These are phyloP conservation scores for Macroglossus sobrinus DNA, from an alignment of 2,113 vertebrate genomes.

Conservation along the genomic window DNA sequence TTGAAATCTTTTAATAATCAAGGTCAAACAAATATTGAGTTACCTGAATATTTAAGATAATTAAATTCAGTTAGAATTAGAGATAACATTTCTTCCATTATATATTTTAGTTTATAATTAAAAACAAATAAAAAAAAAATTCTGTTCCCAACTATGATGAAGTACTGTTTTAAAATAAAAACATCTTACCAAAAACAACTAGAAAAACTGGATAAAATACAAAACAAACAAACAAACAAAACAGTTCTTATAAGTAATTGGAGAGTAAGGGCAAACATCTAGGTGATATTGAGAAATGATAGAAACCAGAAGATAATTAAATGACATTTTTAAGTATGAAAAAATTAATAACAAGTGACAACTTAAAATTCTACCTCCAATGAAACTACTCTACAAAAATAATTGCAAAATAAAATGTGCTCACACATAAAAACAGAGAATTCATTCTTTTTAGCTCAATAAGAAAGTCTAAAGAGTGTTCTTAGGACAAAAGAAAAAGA, in stretches of 20 bases:
- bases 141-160: background rate
- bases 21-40: background rate
- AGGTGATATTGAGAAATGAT: background rate
- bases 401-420: background rate
- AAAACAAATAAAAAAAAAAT: background rate
- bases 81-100: background rate
- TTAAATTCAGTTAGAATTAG: background rate
- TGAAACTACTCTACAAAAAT: background rate
- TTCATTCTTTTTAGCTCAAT: background rate
- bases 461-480: background rate
- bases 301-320: background rate
- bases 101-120: conserved; percentile 16
- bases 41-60: background rate
- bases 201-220: background rate
- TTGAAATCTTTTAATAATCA: background rate
- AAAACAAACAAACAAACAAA: background rate
- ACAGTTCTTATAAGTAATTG: background rate
- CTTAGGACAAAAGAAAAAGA: background rate
- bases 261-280: background rate
- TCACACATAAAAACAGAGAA: background rate
- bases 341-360: background rate
- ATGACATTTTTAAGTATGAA: background rate
- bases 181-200: background rate
- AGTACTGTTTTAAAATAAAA: background rate
- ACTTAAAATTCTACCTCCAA: background rate